These are phyloP conservation scores for Brachyistius frenatus DNA, from an alignment of 2,113 vertebrate species.

Conservation along the genomic window DNA sequence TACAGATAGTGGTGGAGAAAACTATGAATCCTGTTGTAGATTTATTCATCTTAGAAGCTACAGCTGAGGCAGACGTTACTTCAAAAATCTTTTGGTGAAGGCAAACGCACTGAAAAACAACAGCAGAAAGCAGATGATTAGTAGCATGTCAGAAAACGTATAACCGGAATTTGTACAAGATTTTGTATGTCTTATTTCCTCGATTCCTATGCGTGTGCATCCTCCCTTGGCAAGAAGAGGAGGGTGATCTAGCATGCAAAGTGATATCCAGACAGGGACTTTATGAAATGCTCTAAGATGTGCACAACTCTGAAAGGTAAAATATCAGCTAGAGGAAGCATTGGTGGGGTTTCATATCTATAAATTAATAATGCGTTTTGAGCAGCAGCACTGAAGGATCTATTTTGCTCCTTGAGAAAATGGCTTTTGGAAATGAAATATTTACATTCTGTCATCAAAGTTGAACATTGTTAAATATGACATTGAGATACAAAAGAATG, in stretches of 20 bases:
- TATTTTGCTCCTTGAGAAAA: conserved; percentile 73
- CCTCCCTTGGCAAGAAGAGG: conserved; percentile 51
- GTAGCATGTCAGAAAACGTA: conserved; percentile 52
- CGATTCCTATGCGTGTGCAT: conserved; percentile 52
- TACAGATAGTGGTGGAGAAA: conserved; percentile 27
- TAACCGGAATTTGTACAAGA: conserved; percentile 37
- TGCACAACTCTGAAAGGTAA: conserved; percentile 73
- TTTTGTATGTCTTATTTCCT: conserved; percentile 30
- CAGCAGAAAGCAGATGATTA: conserved; percentile 51
- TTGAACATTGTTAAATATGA: conserved; percentile 67
- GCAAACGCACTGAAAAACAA: conserved; percentile 50
- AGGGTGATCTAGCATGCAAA: conserved; percentile 68
- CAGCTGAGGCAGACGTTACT: conserved; percentile 22
- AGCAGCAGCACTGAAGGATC: conserved; percentile 74
- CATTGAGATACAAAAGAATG: conserved; percentile 44
- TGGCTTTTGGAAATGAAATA: conserved; percentile 81
- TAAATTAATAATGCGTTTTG: conserved; percentile 85
- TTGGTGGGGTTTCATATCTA: conserved; percentile 76
- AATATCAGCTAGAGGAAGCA: conserved; percentile 76
- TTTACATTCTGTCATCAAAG: conserved; percentile 80
- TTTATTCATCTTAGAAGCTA: conserved; percentile 37
- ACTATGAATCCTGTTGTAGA: conserved; percentile 14
- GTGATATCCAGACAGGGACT: conserved; percentile 67
- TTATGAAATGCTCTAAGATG: conserved; percentile 72
- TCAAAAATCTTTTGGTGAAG: conserved; percentile 23